A percentile compares a stretch with the other conserved stretches of the same genome.
These are phyloP conservation scores for Cryptotis parvus DNA, from an alignment of 2,113 vertebrate species.

Conservation along the genomic window DNA sequence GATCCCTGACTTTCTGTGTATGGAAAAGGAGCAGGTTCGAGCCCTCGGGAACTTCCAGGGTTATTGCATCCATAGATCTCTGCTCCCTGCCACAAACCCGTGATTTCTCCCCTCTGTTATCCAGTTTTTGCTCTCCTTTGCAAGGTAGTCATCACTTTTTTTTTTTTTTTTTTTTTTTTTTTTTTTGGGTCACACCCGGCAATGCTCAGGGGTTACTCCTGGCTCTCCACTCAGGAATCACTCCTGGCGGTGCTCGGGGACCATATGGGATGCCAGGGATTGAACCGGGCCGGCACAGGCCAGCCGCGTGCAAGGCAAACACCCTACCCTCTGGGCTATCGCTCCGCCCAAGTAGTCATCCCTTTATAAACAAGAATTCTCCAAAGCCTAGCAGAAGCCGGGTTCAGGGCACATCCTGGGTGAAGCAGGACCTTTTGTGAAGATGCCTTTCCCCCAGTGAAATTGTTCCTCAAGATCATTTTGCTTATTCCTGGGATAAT, in stretches of 20 bases:
- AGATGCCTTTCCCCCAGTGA: neutral
- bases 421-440: constrained; percentile 32
- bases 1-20: constrained; percentile 35
- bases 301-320: too few relatives aligned
- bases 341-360: too few relatives aligned
- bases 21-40: constrained; percentile 59
- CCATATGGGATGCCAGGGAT: too few relatives aligned
- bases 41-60: constrained; percentile 10
- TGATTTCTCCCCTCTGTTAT: constrained; percentile 3
- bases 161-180: too few relatives aligned
- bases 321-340: too few relatives aligned
- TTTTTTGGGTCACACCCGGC: too few relatives aligned
- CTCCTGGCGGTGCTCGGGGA: too few relatives aligned
- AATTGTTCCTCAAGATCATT: constrained; percentile 24
- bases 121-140: constrained; percentile 55
- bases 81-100: neutral
- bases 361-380: constrained; percentile 51
- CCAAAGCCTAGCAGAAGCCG: constrained; percentile 10
- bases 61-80: constrained; percentile 20
- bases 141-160: constrained; percentile 46
- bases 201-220: too few relatives aligned
- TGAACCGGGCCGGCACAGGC: too few relatives aligned
- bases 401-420: neutral
- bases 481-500: neutral
- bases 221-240: too few relatives aligned